phyloP scores from a whole-genome alignment of 2,113 vertebrate genomes.

The Psilopsiagon aurifrons region DNA sequence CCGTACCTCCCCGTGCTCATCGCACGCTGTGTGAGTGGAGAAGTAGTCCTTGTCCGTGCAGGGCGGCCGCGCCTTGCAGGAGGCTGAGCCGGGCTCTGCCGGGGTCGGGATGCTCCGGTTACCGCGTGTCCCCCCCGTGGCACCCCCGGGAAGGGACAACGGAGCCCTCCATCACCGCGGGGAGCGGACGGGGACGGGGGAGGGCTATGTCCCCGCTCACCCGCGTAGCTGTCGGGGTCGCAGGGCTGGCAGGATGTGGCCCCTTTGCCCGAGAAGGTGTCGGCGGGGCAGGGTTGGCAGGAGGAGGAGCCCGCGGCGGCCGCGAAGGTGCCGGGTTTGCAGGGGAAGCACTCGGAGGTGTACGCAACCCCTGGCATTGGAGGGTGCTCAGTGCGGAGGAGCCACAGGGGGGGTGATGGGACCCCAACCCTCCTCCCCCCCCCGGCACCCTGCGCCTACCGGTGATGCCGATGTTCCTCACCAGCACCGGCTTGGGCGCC shows the following conservation, averaged over 20 bases:
- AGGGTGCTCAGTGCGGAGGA: not conserved
- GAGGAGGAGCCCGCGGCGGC: slow-evolving; percentile 79
- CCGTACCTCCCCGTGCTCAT: slow-evolving; percentile 82
- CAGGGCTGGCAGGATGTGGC: slow-evolving; percentile 87
- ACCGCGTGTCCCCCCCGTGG: not conserved
- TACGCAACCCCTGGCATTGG: slow-evolving; percentile 85
- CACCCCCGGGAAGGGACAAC: not conserved
- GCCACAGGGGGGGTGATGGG: rapidly evolving
- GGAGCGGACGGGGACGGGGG: not conserved
- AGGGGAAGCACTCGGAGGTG: slow-evolving; percentile 96
- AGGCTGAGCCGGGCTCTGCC: slow-evolving; percentile 81
- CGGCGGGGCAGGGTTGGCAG: slow-evolving; percentile 82
- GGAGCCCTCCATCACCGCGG: not conserved
- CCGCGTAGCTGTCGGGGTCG: slow-evolving; percentile 81
- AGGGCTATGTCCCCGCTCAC: slow-evolving; percentile 59
- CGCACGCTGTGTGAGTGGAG: slow-evolving; percentile 91
- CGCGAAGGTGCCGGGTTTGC: slow-evolving; percentile 89
- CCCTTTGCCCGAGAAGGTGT: slow-evolving; percentile 86
- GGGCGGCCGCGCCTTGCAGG: slow-evolving; percentile 82
- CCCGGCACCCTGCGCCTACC: slow-evolving; percentile 68
- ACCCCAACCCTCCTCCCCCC: too few species aligned
- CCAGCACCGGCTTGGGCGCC: slow-evolving; percentile 84
- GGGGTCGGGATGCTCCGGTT: rapidly evolving
- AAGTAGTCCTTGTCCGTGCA: slow-evolving; percentile 92
- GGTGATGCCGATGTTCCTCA: slow-evolving; percentile 89